Conservation (phyloP, 1,140 invertebrate species). For the Sipha flava region DNA sequence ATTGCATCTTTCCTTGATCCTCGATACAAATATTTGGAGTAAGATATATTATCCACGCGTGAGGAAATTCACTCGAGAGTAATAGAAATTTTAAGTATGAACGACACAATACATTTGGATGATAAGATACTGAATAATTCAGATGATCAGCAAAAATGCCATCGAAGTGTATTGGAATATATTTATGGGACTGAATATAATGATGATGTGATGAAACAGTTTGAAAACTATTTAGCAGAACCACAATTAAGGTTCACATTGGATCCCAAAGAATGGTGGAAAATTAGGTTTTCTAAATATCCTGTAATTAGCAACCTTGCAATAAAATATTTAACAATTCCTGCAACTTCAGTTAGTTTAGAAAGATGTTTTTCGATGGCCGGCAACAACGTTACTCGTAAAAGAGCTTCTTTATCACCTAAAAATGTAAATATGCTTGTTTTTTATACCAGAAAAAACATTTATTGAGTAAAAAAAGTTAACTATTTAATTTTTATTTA, state of each 20-base stretch:
- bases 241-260: slow-evolving; percentile 20
- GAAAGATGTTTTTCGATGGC: slow-evolving; percentile 39
- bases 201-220: not conserved
- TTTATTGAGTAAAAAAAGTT: no score
- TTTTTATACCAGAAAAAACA: slow-evolving; percentile 34
- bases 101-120: not conserved
- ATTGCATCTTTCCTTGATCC: slow-evolving; percentile 21
- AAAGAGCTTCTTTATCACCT: slow-evolving; percentile 19
- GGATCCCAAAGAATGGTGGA: not conserved
- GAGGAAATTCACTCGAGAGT: not conserved
- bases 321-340: slow-evolving; percentile 36
- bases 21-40: not conserved
- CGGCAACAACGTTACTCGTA: slow-evolving; percentile 34
- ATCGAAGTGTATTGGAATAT: not conserved
- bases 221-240: not conserved
- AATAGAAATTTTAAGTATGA: not conserved
- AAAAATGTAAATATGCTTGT: slow-evolving; percentile 32
- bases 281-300: not conserved
- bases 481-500: no score
- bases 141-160: not conserved
- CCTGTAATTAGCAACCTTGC: slow-evolving; percentile 16
- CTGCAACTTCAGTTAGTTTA: slow-evolving; percentile 33
- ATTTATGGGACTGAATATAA: not conserved
- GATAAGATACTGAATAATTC: not conserved
- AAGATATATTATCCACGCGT: not conserved